Evolutionary conservation across 2,113 vertebrate genomes (phyloP).

Genomic region (Notothenia rossii): DNA sequence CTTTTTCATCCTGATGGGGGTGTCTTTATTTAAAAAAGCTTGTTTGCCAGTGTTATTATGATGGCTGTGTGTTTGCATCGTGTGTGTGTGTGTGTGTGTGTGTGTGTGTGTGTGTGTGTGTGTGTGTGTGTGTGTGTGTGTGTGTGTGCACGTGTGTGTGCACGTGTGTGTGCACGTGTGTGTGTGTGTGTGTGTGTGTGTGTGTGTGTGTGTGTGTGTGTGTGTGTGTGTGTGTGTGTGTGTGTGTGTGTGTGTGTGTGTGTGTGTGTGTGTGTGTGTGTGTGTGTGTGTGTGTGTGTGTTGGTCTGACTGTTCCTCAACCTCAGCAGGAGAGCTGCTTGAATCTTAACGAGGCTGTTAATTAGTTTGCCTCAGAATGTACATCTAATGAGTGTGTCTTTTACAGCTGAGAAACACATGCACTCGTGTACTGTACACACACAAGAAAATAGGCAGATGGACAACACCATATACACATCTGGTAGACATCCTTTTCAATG

Average conservation of each 20-base stretch:
- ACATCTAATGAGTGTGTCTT: constrained; percentile 73
- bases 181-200: constrained; percentile 20
- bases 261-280: too few species aligned
- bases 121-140: constrained; percentile 20
- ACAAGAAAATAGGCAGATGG: constrained; percentile 20
- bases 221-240: too few species aligned
- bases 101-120: constrained; percentile 14
- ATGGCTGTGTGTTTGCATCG: background rate
- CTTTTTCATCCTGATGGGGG: background rate
- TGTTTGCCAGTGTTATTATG: background rate
- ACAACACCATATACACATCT: constrained; percentile 33
- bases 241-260: too few species aligned
- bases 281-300: constrained; percentile 1
- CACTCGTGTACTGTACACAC: constrained; percentile 8
- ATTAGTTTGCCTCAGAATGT: constrained; percentile 80
- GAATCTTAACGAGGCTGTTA: constrained; percentile 81
- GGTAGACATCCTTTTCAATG: constrained; percentile 1
- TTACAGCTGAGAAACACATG: constrained; percentile 46
- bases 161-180: constrained; percentile 11
- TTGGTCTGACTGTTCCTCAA: constrained; percentile 22
- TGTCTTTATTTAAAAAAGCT: constrained; percentile 1
- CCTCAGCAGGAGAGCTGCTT: constrained; percentile 66
- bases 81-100: constrained; percentile 18
- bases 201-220: background rate
- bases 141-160: constrained; percentile 18